phyloP scores from a whole-genome alignment of 1,140 invertebrate species.

The Nebria ingens region DNA sequence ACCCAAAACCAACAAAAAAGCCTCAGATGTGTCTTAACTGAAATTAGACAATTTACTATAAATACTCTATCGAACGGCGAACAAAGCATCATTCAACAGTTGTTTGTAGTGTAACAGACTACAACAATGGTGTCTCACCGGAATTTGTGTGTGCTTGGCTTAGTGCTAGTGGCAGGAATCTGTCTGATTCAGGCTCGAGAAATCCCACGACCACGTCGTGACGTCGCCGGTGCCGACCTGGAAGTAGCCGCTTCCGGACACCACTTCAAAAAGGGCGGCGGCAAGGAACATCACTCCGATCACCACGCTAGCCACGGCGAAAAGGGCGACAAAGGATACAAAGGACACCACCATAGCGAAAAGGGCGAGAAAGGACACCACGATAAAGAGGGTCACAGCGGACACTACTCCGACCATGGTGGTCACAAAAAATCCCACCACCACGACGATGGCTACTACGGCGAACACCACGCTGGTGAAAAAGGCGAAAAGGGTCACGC shows the following conservation, averaged over 20 bases:
- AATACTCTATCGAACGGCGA: conserved; percentile 17
- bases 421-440: conserved; percentile 56
- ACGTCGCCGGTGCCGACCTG: conserved; percentile 11
- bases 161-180: conserved; percentile 22
- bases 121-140: conserved; percentile 22
- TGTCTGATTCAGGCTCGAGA: conserved; percentile 25
- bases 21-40: conserved; percentile 21
- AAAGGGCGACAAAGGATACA: conserved; percentile 45
- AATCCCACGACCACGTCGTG: conserved; percentile 25
- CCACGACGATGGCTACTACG: conserved; percentile 55
- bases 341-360: conserved; percentile 48
- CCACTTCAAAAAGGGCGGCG: conserved; percentile 42
- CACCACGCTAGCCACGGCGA: conserved; percentile 46
- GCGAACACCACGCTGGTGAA: conserved; percentile 54
- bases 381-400: conserved; percentile 52
- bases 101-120: conserved; percentile 14
- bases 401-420: conserved; percentile 50
- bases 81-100: conserved; percentile 22
- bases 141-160: conserved; percentile 24
- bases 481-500: conserved; percentile 52
- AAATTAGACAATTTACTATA: no score
- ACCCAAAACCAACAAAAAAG: conserved; percentile 23
- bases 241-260: conserved; percentile 18
- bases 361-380: conserved; percentile 57
- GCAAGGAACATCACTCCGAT: conserved; percentile 45